phyloP scores from a whole-genome alignment of 1,140 invertebrate species.

The Cephus cinctus region DNA sequence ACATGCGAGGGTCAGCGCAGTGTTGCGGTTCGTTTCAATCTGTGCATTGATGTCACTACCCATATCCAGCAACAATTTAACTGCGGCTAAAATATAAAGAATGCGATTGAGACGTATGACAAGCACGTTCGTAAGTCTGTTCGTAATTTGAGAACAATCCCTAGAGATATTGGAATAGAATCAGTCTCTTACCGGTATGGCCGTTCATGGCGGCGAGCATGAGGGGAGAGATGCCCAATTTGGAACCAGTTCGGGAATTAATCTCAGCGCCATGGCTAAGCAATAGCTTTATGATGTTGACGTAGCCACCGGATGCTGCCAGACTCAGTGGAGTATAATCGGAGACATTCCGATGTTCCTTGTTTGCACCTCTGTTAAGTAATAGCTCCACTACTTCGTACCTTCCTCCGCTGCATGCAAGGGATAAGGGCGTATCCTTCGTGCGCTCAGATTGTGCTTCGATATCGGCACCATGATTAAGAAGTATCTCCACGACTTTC shows the following conservation, averaged over 20 bases:
- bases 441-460: slow-evolving; percentile 98
- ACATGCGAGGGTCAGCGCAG: slow-evolving; percentile 96
- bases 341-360: slow-evolving; percentile 98
- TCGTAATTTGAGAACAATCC: neutral
- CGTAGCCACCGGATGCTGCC: slow-evolving; percentile 97
- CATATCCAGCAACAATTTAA: slow-evolving; percentile 91
- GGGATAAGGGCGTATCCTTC: slow-evolving; percentile 96
- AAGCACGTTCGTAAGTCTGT: no score
- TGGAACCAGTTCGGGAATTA: slow-evolving; percentile 95
- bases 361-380: slow-evolving; percentile 86
- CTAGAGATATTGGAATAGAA: slow-evolving; percentile 6
- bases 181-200: slow-evolving; percentile 71
- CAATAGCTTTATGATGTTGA: slow-evolving; percentile 96
- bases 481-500: slow-evolving; percentile 89
- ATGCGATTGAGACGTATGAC: no score
- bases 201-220: slow-evolving; percentile 99
- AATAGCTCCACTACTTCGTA: slow-evolving; percentile 97
- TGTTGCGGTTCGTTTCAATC: slow-evolving; percentile 99
- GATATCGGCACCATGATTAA: slow-evolving; percentile 91
- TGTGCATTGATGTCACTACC: slow-evolving; percentile 99
- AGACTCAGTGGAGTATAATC: slow-evolving; percentile 98
- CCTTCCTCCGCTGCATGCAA: slow-evolving; percentile 95
- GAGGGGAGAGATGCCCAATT: slow-evolving; percentile 96
- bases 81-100: slow-evolving; percentile 62
- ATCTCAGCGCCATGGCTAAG: slow-evolving; percentile 94